Evolutionary conservation across 2,797 vertebrate genomes (phyloP), one percentile per base, ranked within the genome.

Genomic region (Acanthis flammea): DNA sequence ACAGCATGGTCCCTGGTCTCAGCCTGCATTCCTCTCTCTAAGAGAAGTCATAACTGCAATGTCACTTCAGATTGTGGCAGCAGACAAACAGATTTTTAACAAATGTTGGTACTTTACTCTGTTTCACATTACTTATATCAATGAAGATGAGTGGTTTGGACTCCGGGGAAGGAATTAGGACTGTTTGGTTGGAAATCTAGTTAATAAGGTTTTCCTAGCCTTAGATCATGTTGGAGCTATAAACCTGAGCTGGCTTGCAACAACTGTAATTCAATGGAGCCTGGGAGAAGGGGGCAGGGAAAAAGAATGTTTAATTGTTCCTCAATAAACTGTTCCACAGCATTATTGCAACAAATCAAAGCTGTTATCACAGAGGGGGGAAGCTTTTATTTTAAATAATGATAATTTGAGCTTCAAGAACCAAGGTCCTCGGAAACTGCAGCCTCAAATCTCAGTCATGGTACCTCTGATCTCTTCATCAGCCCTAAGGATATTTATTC

Each of bases 41-140:
- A 17, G 61, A 84, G 86, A 97, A 87, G 65, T 9, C 30, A 39
- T 12, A 57, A 39, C 10, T 74, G 19, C 91, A 85, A 91, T n/a
- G 51, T 58, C 82, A 75, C 67, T 77, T 88, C 73, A 62, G 42
- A 81, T 65, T 60, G 67, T 95, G 88, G 44, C 54, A 94, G 65
- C 72, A 94, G 70, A 81, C 66, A 94, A 95, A 97, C 35, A 44
- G 65, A 80, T 90, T 93, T 72, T 78, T 96, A 94, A 94, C 86
- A 87, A 90, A 94, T 88, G 73, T 63, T 83, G 51, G 62, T 66
- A 86, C 92, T 97, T 95, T 61, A 86, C 67, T 95, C 95, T 95
- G 67, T 65, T 96, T 96, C 86, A 33, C 44, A 79, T 92, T 83
- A 14, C 27, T 85, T 85, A 67, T 90, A 48, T 94, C 86, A 25